Evolutionary conservation across 2,113 vertebrate species (phyloP).

Genomic region (Struthidea cinerea): DNA sequence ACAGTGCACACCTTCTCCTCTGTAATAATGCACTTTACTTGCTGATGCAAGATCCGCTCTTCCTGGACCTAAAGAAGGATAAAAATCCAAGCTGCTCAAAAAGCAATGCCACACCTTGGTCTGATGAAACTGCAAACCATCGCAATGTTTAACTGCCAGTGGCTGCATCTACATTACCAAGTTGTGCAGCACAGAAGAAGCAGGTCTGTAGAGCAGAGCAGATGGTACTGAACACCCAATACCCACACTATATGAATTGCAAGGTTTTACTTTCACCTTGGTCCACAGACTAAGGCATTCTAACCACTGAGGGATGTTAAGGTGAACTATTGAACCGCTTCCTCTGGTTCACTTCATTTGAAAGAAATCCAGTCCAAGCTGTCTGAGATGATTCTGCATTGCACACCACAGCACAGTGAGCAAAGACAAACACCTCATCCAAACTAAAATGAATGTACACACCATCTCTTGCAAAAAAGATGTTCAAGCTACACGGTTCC

Average conservation of each 20-base stretch:
- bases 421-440: background rate
- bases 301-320: background rate
- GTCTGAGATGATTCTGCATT: background rate
- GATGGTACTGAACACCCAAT: background rate
- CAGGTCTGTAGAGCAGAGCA: background rate
- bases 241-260: background rate
- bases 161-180: background rate
- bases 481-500: background rate
- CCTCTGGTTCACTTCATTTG: background rate
- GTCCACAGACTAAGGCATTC: background rate
- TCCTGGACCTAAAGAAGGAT: slow-evolving; percentile 84
- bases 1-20: slow-evolving; percentile 97
- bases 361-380: background rate
- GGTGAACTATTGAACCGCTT: background rate
- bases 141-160: background rate
- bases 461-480: background rate
- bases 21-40: slow-evolving; percentile 97
- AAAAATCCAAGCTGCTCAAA: background rate
- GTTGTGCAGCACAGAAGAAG: background rate
- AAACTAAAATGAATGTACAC: background rate
- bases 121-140: background rate
- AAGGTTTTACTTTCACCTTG: background rate
- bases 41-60: slow-evolving; percentile 95
- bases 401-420: background rate
- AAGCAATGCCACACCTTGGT: background rate